Percentiles rank a stretch among this genome's conserved stretches.
Evolutionary conservation across 2,888 invertebrate species (phyloP).

Genomic region (Lithophane semibrunnea): DNA sequence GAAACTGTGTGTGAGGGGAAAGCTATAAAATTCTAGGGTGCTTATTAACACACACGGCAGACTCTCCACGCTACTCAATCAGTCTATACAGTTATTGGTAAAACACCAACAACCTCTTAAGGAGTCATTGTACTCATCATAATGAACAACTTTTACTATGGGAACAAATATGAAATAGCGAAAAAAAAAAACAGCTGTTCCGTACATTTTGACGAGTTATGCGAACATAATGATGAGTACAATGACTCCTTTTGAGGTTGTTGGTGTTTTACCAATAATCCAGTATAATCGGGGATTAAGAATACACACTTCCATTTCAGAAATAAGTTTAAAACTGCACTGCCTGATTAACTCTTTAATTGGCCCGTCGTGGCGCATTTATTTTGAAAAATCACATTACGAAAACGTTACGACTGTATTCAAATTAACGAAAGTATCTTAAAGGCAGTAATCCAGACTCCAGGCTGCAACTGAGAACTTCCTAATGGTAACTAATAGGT

Average conservation of each 20-base stretch:
- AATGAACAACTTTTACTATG: no score
- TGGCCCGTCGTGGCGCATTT: background rate
- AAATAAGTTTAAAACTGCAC: background rate
- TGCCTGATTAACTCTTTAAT: background rate
- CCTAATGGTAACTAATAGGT: background rate
- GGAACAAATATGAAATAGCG: no score
- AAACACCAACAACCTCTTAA: no score
- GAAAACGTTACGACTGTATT: background rate
- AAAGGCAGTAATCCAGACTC: background rate
- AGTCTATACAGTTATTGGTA: no score
- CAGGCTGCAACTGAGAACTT: background rate
- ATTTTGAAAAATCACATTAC: background rate
- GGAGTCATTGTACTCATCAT: no score
- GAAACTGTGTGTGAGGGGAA: background rate
- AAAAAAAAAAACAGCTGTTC: no score
- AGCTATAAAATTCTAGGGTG: background rate
- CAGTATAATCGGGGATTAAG: no score
- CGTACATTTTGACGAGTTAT: no score
- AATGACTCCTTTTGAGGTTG: no score
- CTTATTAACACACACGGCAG: background rate
- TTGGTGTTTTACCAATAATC: no score
- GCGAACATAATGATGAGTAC: no score
- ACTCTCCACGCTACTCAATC: background rate
- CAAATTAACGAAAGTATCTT: no score
- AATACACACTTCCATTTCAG: background rate